Conservation (phyloP, 2,113 vertebrate species). For the Prochilodus magdalenae region DNA sequence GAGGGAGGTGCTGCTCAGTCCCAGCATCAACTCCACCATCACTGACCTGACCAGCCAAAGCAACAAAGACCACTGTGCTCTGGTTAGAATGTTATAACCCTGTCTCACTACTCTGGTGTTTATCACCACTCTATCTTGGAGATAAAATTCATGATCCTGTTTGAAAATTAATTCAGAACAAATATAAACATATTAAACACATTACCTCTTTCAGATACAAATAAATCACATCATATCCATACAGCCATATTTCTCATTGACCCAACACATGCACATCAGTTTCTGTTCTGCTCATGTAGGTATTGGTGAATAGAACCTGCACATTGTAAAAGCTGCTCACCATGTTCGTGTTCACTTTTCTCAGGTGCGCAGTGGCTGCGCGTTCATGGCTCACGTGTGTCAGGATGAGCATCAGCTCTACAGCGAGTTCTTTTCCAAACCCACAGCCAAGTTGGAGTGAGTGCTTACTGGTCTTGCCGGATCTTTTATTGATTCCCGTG, state of each 20-base stretch:
- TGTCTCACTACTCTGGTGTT: too few relatives aligned
- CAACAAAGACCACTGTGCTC: slow-evolving; percentile 95
- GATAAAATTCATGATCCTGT: too few relatives aligned
- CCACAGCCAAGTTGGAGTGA: slow-evolving; percentile 92
- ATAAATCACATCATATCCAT: too few relatives aligned
- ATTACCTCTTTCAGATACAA: too few relatives aligned
- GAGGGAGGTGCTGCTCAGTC: slow-evolving; percentile 88
- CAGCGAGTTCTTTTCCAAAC: slow-evolving; percentile 95
- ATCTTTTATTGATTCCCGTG: not conserved
- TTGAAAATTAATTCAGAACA: too few relatives aligned
- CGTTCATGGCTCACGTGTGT: slow-evolving; percentile 98
- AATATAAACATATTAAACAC: too few relatives aligned
- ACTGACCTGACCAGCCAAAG: slow-evolving; percentile 93
- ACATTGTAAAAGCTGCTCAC: too few relatives aligned
- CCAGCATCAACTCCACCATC: slow-evolving; percentile 92
- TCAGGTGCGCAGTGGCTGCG: slow-evolving; percentile 96
- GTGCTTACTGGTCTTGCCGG: slow-evolving; percentile 62
- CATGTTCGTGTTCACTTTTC: slow-evolving; percentile 5
- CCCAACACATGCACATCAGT: too few relatives aligned
- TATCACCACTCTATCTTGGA: too few relatives aligned
- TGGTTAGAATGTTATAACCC: slow-evolving; percentile 76
- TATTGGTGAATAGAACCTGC: not conserved
- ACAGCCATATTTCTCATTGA: too few relatives aligned
- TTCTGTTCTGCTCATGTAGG: too few relatives aligned
- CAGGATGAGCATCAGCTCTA: slow-evolving; percentile 98